A percentile compares a stretch with the other conserved stretches of the same genome.
These are phyloP conservation scores for Plestiodon gilberti DNA, from an alignment of 2,113 vertebrate species.

Conservation along the genomic window DNA sequence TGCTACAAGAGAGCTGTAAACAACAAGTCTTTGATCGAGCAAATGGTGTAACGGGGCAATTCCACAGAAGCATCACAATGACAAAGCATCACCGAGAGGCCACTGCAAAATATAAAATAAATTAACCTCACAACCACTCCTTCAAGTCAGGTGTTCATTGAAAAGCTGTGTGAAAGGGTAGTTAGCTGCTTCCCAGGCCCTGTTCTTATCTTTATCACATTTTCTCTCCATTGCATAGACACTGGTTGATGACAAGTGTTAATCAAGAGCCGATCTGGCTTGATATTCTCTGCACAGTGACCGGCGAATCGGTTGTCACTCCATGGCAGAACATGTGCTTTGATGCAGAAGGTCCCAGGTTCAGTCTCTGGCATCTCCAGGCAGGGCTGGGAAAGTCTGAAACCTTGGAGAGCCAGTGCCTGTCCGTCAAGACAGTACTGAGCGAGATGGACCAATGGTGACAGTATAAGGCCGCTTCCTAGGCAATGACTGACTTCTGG, in stretches of 20 bases:
- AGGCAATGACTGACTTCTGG: too few species aligned
- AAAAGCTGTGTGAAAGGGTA: slow-evolving; percentile 32
- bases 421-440: neutral
- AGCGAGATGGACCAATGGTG: neutral
- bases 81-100: slow-evolving; percentile 49
- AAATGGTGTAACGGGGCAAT: slow-evolving; percentile 57
- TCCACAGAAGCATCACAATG: slow-evolving; percentile 33
- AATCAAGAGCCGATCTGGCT: slow-evolving; percentile 3
- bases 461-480: neutral
- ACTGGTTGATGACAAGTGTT: slow-evolving; percentile 36
- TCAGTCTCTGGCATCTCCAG: too few species aligned
- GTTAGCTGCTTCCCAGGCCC: slow-evolving; percentile 1
- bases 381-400: too few species aligned
- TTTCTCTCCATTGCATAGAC: slow-evolving; percentile 3
- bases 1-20: slow-evolving; percentile 62
- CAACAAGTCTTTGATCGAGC: slow-evolving; percentile 72
- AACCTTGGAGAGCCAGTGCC: too few species aligned
- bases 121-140: slow-evolving; percentile 23
- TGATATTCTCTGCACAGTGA: neutral
- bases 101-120: slow-evolving; percentile 46
- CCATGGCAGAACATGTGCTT: too few species aligned
- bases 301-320: too few species aligned
- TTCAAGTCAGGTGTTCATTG: slow-evolving; percentile 36
- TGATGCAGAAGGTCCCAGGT: too few species aligned
- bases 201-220: slow-evolving; percentile 16